Evolutionary conservation across 2,113 vertebrate genomes (phyloP), one percentile per base, ranked within the genome.

Genomic region (Caretta caretta): DNA sequence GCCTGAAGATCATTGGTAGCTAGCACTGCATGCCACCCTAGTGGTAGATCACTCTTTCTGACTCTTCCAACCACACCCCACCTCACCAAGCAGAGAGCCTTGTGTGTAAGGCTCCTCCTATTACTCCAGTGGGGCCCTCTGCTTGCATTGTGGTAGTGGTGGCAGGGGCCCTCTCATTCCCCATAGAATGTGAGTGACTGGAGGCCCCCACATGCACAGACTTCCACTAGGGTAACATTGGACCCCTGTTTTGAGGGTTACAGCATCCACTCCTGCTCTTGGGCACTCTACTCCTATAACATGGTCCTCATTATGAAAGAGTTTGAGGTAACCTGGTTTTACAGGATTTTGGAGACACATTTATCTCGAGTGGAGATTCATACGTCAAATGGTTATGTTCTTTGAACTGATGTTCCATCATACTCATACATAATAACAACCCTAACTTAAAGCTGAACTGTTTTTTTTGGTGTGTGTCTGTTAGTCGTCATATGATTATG

Each of bases 401-500:
- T 76, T 76, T 42, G 42, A 76, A 42, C 31, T 5, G 51, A 76
- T 1, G 8, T 29, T 86, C 76, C 0, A 2, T 48, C 89, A 69
- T 56, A 75, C 46, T 82, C 59, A 90, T 29, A 51, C 29, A 49
- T 69, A 86, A 5, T 10, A 89, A 87, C 2, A 2, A 38, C 89
- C 86, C 42, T 13, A 69, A 57, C 49, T n/a, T 81, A 38, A 56
- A 82, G 22, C 51, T 9, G 24, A 92, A 48, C 31, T 5, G 75
- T 50, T 79, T 57, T 57, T 10, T 57, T 57, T 27, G 42, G 2
- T 51, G 12, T 13, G 56, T 62, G 65, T 88, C 56, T 90, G 75
- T 82, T 10, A 10, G 31, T 49, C 48, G 59, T 19, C 1, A 5
- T 83, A 75, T 2, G 0, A n/a, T 31, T 35, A 0, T 8, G 38